These are phyloP conservation scores for Cyphomyrmex costatus DNA, from an alignment of 1,140 invertebrate species.

Conservation along the genomic window DNA sequence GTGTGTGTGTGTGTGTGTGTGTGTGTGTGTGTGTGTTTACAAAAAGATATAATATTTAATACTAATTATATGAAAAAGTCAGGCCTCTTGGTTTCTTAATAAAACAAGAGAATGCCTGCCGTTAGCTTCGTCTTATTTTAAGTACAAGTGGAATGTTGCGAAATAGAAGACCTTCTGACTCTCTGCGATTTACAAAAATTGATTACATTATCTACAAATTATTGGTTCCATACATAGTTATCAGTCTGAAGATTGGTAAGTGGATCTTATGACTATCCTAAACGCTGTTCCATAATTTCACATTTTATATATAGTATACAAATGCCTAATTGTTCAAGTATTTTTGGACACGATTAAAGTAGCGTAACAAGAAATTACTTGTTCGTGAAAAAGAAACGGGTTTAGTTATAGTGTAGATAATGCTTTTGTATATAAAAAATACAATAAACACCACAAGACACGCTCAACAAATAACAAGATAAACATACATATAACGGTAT, in stretches of 20 bases:
- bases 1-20: not conserved
- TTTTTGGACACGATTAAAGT: not conserved
- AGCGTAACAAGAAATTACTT: not conserved
- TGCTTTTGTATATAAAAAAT: not conserved
- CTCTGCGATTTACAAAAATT: constrained; percentile 46
- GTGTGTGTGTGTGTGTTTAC: not conserved
- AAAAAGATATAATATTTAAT: constrained; percentile 1
- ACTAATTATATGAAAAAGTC: not conserved
- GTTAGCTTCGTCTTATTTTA: not conserved
- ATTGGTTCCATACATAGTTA: constrained; percentile 44
- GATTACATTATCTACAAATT: constrained; percentile 21
- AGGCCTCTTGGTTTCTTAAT: not conserved
- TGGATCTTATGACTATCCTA: not conserved
- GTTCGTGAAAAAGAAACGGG: not conserved
- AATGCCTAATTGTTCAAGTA: not conserved
- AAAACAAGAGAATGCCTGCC: constrained; percentile 4
- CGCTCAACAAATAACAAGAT: not conserved
- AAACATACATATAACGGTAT: too few relatives aligned
- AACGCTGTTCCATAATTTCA: not conserved
- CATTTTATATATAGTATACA: constrained; percentile 8
- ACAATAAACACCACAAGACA: not conserved
- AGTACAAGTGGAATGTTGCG: constrained; percentile 41
- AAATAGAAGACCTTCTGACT: constrained; percentile 26
- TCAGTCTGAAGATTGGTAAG: constrained; percentile 54
- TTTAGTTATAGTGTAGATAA: not conserved